Percentiles rank a stretch among this genome's conserved stretches.
These are phyloP conservation scores for Fistularia tabacaria DNA, from an alignment of 2,797 vertebrate genomes.

Conservation along the genomic window DNA sequence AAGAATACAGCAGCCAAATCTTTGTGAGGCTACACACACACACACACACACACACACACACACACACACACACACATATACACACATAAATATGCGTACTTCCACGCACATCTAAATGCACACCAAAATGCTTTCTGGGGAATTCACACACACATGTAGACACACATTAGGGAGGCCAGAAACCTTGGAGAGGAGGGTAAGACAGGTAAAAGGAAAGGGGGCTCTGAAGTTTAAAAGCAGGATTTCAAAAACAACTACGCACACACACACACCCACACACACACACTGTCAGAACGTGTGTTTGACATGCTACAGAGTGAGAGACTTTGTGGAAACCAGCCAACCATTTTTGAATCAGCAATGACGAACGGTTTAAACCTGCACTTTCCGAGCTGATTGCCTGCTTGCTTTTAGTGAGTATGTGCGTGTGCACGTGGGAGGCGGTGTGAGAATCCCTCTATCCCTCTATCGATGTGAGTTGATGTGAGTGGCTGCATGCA, in stretches of 20 bases:
- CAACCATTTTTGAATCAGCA: slow-evolving; percentile 65
- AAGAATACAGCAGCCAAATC: slow-evolving; percentile 44
- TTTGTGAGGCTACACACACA: slow-evolving; percentile 35
- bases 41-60: slow-evolving; percentile 24
- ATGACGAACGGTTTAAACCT: slow-evolving; percentile 59
- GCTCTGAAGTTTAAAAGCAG: slow-evolving; percentile 34
- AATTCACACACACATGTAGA: background rate
- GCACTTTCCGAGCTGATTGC: slow-evolving; percentile 54
- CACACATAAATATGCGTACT: slow-evolving; percentile 9
- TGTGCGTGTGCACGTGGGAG: slow-evolving; percentile 14
- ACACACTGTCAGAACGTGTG: slow-evolving; percentile 46
- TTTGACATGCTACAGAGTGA: slow-evolving; percentile 56
- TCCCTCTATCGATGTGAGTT: slow-evolving; percentile 11
- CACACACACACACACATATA: slow-evolving; percentile 5
- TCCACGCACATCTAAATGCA: slow-evolving; percentile 4
- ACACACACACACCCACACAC: slow-evolving; percentile 25
- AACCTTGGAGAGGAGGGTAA: slow-evolving; percentile 16
- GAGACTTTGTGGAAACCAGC: slow-evolving; percentile 53
- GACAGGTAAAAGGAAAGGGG: slow-evolving; percentile 1
- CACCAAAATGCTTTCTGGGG: background rate
- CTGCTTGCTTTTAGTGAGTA: slow-evolving; percentile 43
- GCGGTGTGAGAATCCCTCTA: slow-evolving; percentile 2
- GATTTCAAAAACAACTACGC: slow-evolving; percentile 61
- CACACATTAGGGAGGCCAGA: slow-evolving; percentile 2
- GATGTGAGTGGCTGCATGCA: slow-evolving; percentile 1